Evolutionary conservation across 2,888 invertebrate species (phyloP), one percentile per base, ranked within the genome.

Genomic region (Plebejus melissa): DNA sequence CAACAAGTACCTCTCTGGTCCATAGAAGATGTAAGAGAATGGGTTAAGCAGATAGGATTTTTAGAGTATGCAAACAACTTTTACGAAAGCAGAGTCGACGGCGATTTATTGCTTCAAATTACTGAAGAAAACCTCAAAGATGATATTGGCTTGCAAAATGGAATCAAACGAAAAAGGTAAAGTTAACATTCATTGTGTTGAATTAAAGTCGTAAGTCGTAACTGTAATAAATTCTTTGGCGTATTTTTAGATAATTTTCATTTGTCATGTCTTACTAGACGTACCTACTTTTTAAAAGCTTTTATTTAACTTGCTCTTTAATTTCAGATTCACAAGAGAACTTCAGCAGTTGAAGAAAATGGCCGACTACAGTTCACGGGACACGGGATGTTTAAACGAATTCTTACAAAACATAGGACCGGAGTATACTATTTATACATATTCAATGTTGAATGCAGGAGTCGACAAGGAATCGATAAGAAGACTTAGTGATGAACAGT

Each of bases 1-100:
- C 99, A 99, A 87, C 99, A 99, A 89, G 99, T 99, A 65, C 99
- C 99, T 0, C 94, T 99, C 7, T 99, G 99, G 99, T 98, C 98
- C 0, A 96, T 96, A 32, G 98, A 98, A 87, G 99, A 99, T 87
- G 99, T 99, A 0, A 95, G 97, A 81, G 98, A 99, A 90, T 99
- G 99, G 99, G 98, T 99, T 0, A 98, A 98, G 86, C 99, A 99
- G 94, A 98, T 99, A 83, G 99, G 99, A 0, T 99, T 99, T 87
- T 95, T 95, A 22, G 96, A 97, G 84, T 98, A 96, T 82, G 96
- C 97, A 2, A 94, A 92, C 2, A 96, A 96, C 86, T 99, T 99
- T 87, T 95, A 96, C 70, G 97, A 97, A 76, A 98, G 98, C 84
- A 95, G 98, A 88, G 99, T 99, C 50, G 99, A 99, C 88, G 99